Conservation (phyloP, 2,888 invertebrate species). For the Epicampocera succincta region DNA sequence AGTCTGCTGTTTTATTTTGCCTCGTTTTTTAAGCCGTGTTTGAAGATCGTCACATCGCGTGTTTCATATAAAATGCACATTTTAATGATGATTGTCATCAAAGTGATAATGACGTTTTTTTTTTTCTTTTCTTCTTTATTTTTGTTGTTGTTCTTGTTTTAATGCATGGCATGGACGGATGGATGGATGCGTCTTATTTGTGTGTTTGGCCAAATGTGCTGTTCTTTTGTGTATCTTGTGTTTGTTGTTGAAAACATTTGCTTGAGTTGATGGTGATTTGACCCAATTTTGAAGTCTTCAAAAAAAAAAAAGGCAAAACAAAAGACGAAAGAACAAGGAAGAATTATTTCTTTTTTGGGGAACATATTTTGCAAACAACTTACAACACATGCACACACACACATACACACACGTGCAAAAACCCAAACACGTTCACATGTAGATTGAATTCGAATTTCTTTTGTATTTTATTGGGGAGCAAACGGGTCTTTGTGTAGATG, state of each 20-base stretch:
- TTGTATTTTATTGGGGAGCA: slow-evolving; percentile 16
- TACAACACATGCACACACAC: not conserved
- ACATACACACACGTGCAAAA: not conserved
- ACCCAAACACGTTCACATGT: slow-evolving; percentile 9
- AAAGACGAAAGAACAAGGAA: slow-evolving; percentile 42
- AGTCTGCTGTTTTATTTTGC: not conserved
- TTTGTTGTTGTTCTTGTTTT: slow-evolving; percentile 26
- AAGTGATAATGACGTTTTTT: slow-evolving; percentile 26
- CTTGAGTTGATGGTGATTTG: slow-evolving; percentile 51
- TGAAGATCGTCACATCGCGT: slow-evolving; percentile 40
- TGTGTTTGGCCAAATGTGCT: slow-evolving; percentile 34
- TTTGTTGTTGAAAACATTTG: slow-evolving; percentile 39
- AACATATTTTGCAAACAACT: slow-evolving; percentile 23
- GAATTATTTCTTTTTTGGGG: slow-evolving; percentile 27
- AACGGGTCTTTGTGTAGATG: not conserved
- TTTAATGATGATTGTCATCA: slow-evolving; percentile 18
- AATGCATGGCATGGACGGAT: not conserved
- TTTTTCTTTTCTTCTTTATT: not conserved
- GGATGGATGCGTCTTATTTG: slow-evolving; percentile 21
- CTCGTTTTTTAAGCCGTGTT: slow-evolving; percentile 30
- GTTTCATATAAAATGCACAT: slow-evolving; percentile 36
- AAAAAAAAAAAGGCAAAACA: slow-evolving; percentile 2
- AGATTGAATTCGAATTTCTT: slow-evolving; percentile 31
- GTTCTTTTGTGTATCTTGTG: slow-evolving; percentile 6
- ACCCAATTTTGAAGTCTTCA: slow-evolving; percentile 57